Conservation (phyloP, 2,888 invertebrate genomes). For the Acleris emargana region DNA sequence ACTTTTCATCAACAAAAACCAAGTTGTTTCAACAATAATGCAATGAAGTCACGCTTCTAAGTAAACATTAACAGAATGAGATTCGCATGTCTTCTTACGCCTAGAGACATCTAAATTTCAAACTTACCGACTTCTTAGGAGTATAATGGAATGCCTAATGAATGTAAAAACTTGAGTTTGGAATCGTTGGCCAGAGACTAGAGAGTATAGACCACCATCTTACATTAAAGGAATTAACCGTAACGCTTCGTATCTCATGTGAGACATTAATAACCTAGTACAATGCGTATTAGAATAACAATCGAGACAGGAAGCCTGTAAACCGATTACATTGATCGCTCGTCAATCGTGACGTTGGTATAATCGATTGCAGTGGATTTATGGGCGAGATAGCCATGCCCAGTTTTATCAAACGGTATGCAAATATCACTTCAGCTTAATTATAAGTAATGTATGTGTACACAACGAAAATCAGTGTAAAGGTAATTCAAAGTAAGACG, state of each 20-base stretch:
- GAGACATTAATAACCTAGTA: slow-evolving; percentile 76
- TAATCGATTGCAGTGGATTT: slow-evolving; percentile 72
- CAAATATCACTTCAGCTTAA: slow-evolving; percentile 33
- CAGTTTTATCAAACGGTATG: slow-evolving; percentile 61
- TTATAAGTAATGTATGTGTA: slow-evolving; percentile 5
- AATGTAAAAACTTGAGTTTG: slow-evolving; percentile 61
- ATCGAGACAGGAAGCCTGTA: slow-evolving; percentile 74
- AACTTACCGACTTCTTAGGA: slow-evolving; percentile 52
- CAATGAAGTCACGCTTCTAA: not conserved
- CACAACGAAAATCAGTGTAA: too few species aligned
- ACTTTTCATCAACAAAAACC: slow-evolving; percentile 17
- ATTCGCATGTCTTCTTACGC: slow-evolving; percentile 53
- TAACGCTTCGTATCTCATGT: slow-evolving; percentile 56
- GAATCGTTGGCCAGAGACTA: slow-evolving; percentile 51
- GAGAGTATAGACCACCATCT: slow-evolving; percentile 52
- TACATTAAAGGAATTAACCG: slow-evolving; percentile 62
- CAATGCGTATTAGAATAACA: slow-evolving; percentile 75
- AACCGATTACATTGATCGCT: slow-evolving; percentile 78
- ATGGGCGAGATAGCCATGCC: slow-evolving; percentile 66
- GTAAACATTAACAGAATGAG: slow-evolving; percentile 7
- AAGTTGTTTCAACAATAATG: not conserved
- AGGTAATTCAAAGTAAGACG: too few species aligned
- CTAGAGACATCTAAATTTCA: slow-evolving; percentile 53
- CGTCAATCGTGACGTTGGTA: slow-evolving; percentile 72
- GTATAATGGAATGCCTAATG: slow-evolving; percentile 65